Evolutionary conservation across 2,888 invertebrate species (phyloP).

Genomic region (Druceiella hillmani): DNA sequence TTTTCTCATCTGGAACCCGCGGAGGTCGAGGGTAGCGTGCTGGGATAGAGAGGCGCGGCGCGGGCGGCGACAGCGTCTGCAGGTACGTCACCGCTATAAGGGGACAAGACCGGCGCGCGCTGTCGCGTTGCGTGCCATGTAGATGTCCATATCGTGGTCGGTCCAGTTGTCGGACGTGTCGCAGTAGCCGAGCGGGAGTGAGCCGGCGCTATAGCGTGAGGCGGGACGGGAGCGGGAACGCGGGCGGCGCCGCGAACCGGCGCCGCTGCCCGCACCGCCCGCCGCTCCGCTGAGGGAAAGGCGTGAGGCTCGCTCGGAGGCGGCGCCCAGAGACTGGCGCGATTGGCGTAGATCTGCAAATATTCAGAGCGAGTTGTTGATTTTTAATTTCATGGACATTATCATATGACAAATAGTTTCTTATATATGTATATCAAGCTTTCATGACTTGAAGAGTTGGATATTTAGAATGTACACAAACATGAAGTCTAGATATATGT

Average conservation of each 20-base stretch:
- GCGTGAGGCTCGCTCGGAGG: conserved; percentile 76
- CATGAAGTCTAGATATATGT: too few relatives aligned
- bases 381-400: too few relatives aligned
- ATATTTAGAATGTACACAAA: too few relatives aligned
- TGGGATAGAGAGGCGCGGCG: conserved; percentile 28
- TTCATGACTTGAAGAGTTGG: too few relatives aligned
- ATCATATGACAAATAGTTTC: too few relatives aligned
- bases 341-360: conserved; percentile 76
- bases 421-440: too few relatives aligned
- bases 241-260: conserved; percentile 65
- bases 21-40: conserved; percentile 29
- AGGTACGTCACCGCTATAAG: conserved; percentile 52
- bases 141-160: conserved; percentile 93
- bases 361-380: neutral
- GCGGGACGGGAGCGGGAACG: conserved; percentile 76
- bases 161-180: conserved; percentile 92
- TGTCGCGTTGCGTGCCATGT: conserved; percentile 88
- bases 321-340: conserved; percentile 76
- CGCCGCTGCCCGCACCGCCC: conserved; percentile 53
- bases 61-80: conserved; percentile 26
- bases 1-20: conserved; percentile 25
- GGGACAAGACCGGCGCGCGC: conserved; percentile 81
- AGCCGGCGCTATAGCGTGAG: conserved; percentile 75
- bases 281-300: conserved; percentile 64
- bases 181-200: conserved; percentile 80